Conservation (phyloP, 2,888 invertebrate genomes). For the Yponomeuta sedellus region DNA sequence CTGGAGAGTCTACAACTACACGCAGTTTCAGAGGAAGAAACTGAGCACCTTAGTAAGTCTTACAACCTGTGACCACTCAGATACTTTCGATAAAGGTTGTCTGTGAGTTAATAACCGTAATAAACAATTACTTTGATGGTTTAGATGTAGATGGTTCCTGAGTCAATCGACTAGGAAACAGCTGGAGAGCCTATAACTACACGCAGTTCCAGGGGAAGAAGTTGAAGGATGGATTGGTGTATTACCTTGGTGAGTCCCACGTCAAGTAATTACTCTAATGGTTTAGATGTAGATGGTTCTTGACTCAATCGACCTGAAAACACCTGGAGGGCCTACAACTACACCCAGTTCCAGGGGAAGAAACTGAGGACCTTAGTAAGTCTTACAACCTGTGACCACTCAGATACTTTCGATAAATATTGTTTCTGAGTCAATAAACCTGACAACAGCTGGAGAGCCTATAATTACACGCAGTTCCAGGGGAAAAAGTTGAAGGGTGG, state of each 20-base stretch:
- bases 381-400: neutral
- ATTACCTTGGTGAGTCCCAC: slow-evolving; percentile 80
- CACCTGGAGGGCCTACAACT: slow-evolving; percentile 80
- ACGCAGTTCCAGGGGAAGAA: slow-evolving; percentile 89
- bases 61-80: too few relatives aligned
- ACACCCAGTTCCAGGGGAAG: too few relatives aligned
- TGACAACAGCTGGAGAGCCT: slow-evolving; percentile 83
- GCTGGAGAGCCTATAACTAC: slow-evolving; percentile 90
- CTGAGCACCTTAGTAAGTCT: too few relatives aligned
- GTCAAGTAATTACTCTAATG: neutral
- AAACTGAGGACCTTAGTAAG: too few relatives aligned
- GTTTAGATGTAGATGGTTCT: too few relatives aligned
- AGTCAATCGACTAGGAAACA: slow-evolving; percentile 79
- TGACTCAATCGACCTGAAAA: too few relatives aligned
- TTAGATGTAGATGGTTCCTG: too few relatives aligned
- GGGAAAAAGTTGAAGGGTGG: slow-evolving; percentile 89
- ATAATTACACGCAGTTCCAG: slow-evolving; percentile 90
- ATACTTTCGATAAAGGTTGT: too few relatives aligned
- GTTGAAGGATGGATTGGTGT: slow-evolving; percentile 85
- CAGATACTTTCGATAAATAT: neutral
- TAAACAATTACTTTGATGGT: too few relatives aligned
- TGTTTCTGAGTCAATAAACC: slow-evolving; percentile 77
- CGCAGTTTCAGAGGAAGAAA: too few relatives aligned
- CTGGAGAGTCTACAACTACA: slow-evolving; percentile 82
- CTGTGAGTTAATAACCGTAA: too few relatives aligned